Conservation (phyloP, 2,888 invertebrate species). For the Drosophila helvetica region DNA sequence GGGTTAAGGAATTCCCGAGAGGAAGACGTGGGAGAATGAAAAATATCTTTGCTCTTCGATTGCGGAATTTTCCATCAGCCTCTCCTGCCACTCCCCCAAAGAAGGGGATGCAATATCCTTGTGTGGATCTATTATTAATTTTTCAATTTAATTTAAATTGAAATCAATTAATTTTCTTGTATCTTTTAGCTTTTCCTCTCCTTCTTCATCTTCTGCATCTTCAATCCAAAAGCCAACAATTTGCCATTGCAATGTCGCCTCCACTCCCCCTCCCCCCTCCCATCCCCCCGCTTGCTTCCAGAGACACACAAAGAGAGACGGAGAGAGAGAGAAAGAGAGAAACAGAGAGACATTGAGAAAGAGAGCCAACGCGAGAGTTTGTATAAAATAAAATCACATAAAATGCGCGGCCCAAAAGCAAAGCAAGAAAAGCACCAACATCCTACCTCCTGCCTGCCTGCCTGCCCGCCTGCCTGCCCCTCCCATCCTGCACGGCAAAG, state of each 20-base stretch:
- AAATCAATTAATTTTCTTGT: not conserved
- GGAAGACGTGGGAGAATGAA: too few species aligned
- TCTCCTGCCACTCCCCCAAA: too few species aligned
- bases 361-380: slow-evolving; percentile 36
- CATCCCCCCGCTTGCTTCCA: slow-evolving; percentile 1
- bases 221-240: slow-evolving; percentile 64
- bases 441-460: not conserved
- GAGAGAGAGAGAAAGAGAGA: slow-evolving; percentile 35
- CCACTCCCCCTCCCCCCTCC: not conserved
- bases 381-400: slow-evolving; percentile 74
- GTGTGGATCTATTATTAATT: not conserved
- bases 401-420: slow-evolving; percentile 65
- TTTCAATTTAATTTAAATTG: not conserved
- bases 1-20: too few species aligned
- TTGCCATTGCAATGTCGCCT: slow-evolving; percentile 59
- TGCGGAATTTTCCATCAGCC: too few species aligned
- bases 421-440: slow-evolving; percentile 54
- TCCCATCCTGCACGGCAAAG: not conserved
- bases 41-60: too few species aligned
- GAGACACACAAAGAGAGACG: slow-evolving; percentile 2
- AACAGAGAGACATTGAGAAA: slow-evolving; percentile 41
- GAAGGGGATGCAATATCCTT: too few species aligned
- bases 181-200: not conserved
- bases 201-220: slow-evolving; percentile 9
- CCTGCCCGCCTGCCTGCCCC: not conserved